Evolutionary conservation across 2,888 invertebrate species (phyloP), one percentile per base, ranked within the genome.

Genomic region (Clusia tigrina): DNA sequence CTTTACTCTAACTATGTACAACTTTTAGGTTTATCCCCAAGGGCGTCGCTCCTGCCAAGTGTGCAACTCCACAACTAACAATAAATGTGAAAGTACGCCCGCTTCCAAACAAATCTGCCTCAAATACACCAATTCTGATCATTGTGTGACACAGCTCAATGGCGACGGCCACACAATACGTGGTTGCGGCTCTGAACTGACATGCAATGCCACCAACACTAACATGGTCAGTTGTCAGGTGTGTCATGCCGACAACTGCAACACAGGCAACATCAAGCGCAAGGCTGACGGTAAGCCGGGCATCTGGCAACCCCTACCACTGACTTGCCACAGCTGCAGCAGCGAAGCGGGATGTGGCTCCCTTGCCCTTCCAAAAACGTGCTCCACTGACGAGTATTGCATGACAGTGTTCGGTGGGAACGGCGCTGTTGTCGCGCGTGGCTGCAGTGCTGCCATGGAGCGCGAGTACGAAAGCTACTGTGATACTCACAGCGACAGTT

Each of bases 241-340:
- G 1, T 81, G 81, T 17, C n/a, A 60, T 15, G 73, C 69, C 2
- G 24, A 56, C 3, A 63, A 74, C 24, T 81, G 81, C 62, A 81
- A 81, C 38, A 66, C 64, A 1, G 64, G 20, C 2, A 78, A 81
- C 32, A 54, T 81, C 18, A 71, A 74, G 54, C 70, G 78, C 1
- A 54, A 70, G 17, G 55, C 42, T 2, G 78, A 80, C 56, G 80
- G 73, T 0, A 73, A 72, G 24, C 79, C 81, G 0, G 81, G 81
- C 0, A 54, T 65, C 5, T 81, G 81, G 81, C 82, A 82, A 62
- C 3, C 52, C 12, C 58, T 80, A 48, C 82, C 81, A 1, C 57
- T 81, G 12, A 70, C 67, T 24, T 81, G 81, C 24, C 70, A 69
- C 9, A 66, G 48, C 12, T 81, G 81, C 59, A 54, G 38, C 2